Evolutionary conservation across 1,140 invertebrate genomes (phyloP).

Genomic region (Spodoptera litura): DNA sequence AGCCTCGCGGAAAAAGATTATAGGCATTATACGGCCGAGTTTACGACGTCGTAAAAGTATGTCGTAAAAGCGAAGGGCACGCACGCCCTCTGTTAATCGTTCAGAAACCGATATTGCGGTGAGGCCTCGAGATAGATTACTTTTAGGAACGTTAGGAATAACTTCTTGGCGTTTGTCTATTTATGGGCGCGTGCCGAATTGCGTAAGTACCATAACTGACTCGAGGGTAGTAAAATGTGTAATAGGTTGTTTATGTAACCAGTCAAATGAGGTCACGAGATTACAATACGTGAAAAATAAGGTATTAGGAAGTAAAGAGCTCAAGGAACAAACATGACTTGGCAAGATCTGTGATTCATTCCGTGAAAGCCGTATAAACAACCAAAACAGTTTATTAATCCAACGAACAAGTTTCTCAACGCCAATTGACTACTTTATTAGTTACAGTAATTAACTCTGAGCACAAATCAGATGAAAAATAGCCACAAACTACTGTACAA

Average conservation of each 20-base stretch:
- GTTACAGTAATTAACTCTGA: constrained; percentile 40
- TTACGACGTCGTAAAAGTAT: constrained; percentile 85
- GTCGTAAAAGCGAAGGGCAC: constrained; percentile 84
- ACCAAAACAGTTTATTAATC: constrained; percentile 22
- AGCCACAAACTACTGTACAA: constrained; percentile 69
- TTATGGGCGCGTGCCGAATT: constrained; percentile 74
- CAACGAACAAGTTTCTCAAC: constrained; percentile 24
- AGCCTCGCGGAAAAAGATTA: constrained; percentile 81
- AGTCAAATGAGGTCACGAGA: constrained; percentile 48
- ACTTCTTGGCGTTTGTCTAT: constrained; percentile 81
- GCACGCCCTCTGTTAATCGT: constrained; percentile 86
- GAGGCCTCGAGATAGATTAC: constrained; percentile 81
- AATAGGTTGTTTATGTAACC: constrained; percentile 54
- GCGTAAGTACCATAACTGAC: constrained; percentile 59
- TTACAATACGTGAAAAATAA: constrained; percentile 49
- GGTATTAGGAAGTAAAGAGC: constrained; percentile 39
- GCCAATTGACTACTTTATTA: constrained; percentile 9
- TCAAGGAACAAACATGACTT: constrained; percentile 37
- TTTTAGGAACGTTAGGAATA: constrained; percentile 78
- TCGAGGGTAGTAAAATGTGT: constrained; percentile 52
- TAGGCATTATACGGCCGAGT: constrained; percentile 78
- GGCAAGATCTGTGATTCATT: constrained; percentile 14
- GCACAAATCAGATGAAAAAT: constrained; percentile 46
- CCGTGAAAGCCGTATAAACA: constrained; percentile 16
- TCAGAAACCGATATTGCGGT: constrained; percentile 84